Base-by-base conservation (phyloP, 64 coral and sea anemone genomes). In the Montipora sp. region DNA sequence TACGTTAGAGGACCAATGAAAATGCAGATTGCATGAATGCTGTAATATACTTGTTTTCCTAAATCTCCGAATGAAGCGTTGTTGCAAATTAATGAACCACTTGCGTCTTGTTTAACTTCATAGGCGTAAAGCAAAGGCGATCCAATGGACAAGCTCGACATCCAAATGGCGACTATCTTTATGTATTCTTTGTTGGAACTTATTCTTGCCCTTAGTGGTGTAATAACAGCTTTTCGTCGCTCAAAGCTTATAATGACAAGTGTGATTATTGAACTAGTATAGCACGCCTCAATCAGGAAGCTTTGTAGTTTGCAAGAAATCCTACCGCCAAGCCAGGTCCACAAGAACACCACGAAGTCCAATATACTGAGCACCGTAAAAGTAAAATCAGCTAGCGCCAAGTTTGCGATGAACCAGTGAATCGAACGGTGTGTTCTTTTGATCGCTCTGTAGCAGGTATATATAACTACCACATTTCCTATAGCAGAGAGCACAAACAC, bases 231-330 rank as follows among this genome's bases (percentile, higher is more conserved):
- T 16, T 60, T 83, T 8, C 60, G 65, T 16, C 89, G n/a, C 51
- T 91, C 89, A 82, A n/a, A 43, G 18, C 89, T 81, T 74, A 91
- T 83, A 7, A 83, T 3, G 8, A 59, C 66, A 73, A 91, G 78
- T 2, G 89, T 91, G 14, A 79, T 71, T 13, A 91, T 91, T 13
- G 90, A 84, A 48, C 63, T 55, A 20, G 90, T 84, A 14, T 92
- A 92, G 71, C 80, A 77, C 3, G 80, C 55, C 36, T 92, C 90
- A 70, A 92, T 83, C 43, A 73, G 55, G 43, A 84, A 92, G 11
- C 80, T 61, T 49, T 92, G 90, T 21, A 77, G 22, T 13, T 92
- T 92, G 24, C 90, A 92, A 8, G 90, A 61, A n/a, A 92, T 20
- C 9, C 73, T 19, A 53, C 90, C 90, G 8, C 90, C 90, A 77